Evolutionary conservation across 2,888 invertebrate genomes (phyloP), one percentile per base, ranked within the genome.

Genomic region (Erebia ligea): DNA sequence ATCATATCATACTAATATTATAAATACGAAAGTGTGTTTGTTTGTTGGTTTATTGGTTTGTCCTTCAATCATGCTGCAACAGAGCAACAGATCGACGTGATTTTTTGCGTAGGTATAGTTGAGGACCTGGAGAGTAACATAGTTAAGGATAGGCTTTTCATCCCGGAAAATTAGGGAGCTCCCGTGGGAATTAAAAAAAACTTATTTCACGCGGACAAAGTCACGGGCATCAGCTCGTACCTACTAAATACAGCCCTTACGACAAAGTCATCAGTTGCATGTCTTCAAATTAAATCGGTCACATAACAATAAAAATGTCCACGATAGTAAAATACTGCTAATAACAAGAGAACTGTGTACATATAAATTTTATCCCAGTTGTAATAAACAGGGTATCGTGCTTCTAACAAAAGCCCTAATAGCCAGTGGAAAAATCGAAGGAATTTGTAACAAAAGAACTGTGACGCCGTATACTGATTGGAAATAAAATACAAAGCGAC

Each of bases 291-390:
- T 48, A 40, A 59, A n/a, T 42, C 1, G 34, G 50, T 21, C 15
- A 57, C 52, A 68, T 50, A 50, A 63, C 67, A 59, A 64, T 68
- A 71, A 71, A 68, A 71, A 64, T 64, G 64, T 71, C 64, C 59
- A 48, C 67, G 42, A 59, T 58, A 68, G 58, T 71, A 71, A 71
- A 71, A 64, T 68, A 68, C 58, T 68, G 67, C 63, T 71, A 68
- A 68, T 71, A 71, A 68, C 71, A 59, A 59, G 58, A 67, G 68
- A 71, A 40, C 56, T 61, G 62, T 63, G 21, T 45, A 52, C 50
- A 67, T 70, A 70, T 63, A 67, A 62, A 70, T 67, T 70, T 11
- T 42, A 42, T 64, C 71, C 61, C 25, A 67, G 67, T 64, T 58
- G 64, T 68, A 71, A 71, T 64, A 67, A 67, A 71, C 57, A 59